phyloP scores from a whole-genome alignment of 2,113 vertebrate genomes.

The Brevimyrus niger region DNA sequence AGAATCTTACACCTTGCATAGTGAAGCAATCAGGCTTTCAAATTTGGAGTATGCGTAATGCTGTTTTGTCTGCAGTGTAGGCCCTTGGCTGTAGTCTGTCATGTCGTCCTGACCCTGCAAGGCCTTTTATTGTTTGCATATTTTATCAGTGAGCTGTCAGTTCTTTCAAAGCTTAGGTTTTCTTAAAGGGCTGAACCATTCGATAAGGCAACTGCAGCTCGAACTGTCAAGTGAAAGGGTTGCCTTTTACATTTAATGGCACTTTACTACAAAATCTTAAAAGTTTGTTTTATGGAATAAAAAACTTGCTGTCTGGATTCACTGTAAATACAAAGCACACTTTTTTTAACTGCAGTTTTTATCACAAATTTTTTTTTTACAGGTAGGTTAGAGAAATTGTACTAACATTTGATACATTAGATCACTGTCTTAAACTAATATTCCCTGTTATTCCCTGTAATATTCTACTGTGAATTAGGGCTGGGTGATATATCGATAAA shows the following conservation, averaged over 20 bases:
- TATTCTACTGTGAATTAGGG: background rate
- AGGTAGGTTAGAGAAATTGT: background rate
- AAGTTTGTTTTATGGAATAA: slow-evolving; percentile 32
- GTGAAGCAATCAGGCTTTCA: slow-evolving; percentile 62
- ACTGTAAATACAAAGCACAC: background rate
- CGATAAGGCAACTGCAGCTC: slow-evolving; percentile 69
- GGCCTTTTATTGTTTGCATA: slow-evolving; percentile 78
- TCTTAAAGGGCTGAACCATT: slow-evolving; percentile 80
- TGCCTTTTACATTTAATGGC: slow-evolving; percentile 29
- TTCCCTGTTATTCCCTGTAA: background rate
- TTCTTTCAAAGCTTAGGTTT: slow-evolving; percentile 81
- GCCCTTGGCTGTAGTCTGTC: slow-evolving; percentile 78
- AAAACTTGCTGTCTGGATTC: slow-evolving; percentile 6
- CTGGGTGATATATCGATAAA: background rate
- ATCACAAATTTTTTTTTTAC: background rate
- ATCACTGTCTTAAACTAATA: background rate
- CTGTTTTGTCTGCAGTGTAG: slow-evolving; percentile 72
- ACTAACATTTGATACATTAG: background rate
- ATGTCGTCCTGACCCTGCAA: slow-evolving; percentile 57
- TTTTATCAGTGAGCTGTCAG: slow-evolving; percentile 72
- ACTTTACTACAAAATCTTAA: slow-evolving; percentile 29
- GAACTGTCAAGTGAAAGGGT: slow-evolving; percentile 59
- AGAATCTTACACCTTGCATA: slow-evolving; percentile 47
- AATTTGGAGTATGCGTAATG: slow-evolving; percentile 76
- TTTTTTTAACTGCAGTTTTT: background rate